Evolutionary conservation across 2,113 vertebrate genomes (phyloP).

Genomic region (Ginglymostoma cirratum): DNA sequence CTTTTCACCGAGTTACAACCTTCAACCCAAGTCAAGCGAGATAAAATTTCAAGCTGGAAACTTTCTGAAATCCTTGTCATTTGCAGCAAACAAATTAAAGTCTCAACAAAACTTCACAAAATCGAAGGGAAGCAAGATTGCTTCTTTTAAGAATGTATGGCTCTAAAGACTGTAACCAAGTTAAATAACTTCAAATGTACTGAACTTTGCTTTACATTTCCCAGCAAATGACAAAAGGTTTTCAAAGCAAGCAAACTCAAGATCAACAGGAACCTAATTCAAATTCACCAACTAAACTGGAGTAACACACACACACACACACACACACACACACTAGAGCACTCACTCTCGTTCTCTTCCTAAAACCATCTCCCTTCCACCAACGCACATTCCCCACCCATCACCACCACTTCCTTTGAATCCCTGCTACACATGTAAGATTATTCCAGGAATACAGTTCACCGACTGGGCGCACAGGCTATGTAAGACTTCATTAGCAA

Average conservation of each 20-base stretch:
- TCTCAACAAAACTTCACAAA: not conserved
- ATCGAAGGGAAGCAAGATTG: not conserved
- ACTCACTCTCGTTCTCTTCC: too few species aligned
- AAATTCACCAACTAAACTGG: not conserved
- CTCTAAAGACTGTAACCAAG: not conserved
- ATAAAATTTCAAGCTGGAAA: not conserved
- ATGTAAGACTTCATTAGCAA: not conserved
- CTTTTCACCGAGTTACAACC: not conserved
- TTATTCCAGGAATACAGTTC: not conserved
- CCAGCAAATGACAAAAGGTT: not conserved
- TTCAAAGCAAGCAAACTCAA: not conserved
- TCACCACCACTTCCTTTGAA: too few species aligned
- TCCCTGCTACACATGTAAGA: not conserved
- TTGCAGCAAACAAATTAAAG: not conserved
- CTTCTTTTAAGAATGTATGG: not conserved
- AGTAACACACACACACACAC: not conserved
- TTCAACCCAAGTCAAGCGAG: not conserved
- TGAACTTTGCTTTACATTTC: not conserved
- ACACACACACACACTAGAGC: not conserved
- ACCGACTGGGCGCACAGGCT: not conserved
- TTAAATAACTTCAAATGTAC: not conserved
- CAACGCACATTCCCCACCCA: too few species aligned
- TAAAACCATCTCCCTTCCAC: too few species aligned
- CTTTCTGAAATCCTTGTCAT: not conserved
- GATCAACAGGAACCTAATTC: not conserved